A percentile compares a stretch with the other conserved stretches of the same genome.
Evolutionary conservation across 2,888 invertebrate genomes (phyloP).

Genomic region (Tenthredo scrophulariae): DNA sequence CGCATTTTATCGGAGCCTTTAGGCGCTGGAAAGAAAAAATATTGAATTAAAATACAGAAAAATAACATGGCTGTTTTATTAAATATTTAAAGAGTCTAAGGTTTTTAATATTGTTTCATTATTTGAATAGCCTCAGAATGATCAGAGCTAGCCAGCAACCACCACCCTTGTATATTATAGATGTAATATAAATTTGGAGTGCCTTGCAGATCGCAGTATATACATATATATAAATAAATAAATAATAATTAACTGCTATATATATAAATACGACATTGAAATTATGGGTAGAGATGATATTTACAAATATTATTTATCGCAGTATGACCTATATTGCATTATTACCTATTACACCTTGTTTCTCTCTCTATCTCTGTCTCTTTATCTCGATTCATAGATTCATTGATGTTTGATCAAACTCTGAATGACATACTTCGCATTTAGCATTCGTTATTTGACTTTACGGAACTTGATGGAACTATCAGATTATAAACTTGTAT

Average conservation of each 20-base stretch:
- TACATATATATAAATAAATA: constrained; percentile 70
- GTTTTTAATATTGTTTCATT: constrained; percentile 29
- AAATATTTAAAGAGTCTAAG: not conserved
- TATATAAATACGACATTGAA: constrained; percentile 45
- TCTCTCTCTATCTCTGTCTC: not conserved
- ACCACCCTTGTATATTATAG: constrained; percentile 73
- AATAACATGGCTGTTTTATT: not conserved
- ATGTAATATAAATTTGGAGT: constrained; percentile 77
- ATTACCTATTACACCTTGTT: not conserved
- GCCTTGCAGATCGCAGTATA: constrained; percentile 77
- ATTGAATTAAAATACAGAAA: not conserved
- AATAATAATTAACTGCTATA: constrained; percentile 55
- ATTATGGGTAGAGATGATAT: constrained; percentile 65
- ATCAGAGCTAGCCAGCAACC: constrained; percentile 57
- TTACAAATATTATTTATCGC: constrained; percentile 65
- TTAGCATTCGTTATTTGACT: not conserved
- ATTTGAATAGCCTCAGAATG: constrained; percentile 56
- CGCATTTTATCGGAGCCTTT: not conserved
- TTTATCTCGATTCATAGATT: not conserved
- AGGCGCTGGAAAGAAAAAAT: not conserved
- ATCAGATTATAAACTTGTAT: not conserved
- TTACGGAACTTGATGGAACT: not conserved
- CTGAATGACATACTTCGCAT: not conserved
- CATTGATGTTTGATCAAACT: not conserved
- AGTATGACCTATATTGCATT: constrained; percentile 51